phyloP scores from a whole-genome alignment of 2,797 vertebrate species.

The Falco berigora region DNA sequence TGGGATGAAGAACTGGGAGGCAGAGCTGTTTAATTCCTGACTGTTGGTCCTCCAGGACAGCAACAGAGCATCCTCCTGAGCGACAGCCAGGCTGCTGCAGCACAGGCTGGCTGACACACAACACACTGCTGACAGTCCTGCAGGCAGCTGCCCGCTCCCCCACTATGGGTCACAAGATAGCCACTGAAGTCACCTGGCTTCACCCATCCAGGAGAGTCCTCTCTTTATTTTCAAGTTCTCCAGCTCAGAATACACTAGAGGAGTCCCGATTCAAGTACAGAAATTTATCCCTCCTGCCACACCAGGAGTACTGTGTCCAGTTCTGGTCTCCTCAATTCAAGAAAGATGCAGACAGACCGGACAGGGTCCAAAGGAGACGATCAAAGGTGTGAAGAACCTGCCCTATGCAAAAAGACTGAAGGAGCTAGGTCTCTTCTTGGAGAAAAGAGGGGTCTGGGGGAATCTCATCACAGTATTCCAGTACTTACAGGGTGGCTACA shows the following conservation, averaged over 20 bases:
- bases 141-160: not conserved
- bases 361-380: not conserved
- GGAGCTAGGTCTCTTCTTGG: not conserved
- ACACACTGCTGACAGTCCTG: fast-evolving
- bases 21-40: not conserved
- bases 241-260: not conserved
- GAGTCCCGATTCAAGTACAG: not conserved
- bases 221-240: not conserved
- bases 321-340: not conserved
- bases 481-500: not conserved
- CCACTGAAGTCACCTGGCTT: not conserved
- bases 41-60: not conserved
- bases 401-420: not conserved
- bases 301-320: not conserved
- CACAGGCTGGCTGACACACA: not conserved
- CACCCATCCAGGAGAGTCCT: not conserved
- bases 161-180: not conserved
- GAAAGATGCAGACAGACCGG: not conserved
- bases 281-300: not conserved
- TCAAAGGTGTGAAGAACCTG: not conserved
- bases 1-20: not conserved
- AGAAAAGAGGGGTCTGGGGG: not conserved
- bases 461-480: not conserved
- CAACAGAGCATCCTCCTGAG: not conserved
- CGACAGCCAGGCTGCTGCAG: not conserved